phyloP scores from a whole-genome alignment of 2,113 vertebrate genomes.

The Guaruba guarouba region DNA sequence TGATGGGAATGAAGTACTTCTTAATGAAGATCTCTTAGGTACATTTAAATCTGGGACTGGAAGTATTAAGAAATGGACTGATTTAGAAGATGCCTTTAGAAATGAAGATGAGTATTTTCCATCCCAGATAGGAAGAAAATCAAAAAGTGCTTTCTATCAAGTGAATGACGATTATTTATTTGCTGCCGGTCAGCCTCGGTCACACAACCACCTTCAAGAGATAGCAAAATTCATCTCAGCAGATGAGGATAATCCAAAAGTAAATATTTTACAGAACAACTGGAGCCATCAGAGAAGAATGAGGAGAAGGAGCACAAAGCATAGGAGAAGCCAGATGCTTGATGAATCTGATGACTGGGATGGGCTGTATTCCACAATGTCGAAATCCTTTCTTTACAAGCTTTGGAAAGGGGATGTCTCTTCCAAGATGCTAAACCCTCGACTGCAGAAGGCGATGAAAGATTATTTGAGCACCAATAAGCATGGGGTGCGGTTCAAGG shows the following conservation, averaged over 20 bases:
- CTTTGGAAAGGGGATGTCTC: conserved; percentile 89
- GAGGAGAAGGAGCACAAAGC: conserved; percentile 42
- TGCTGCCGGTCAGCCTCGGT: conserved; percentile 57
- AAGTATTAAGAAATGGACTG: conserved; percentile 64
- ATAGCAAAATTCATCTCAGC: conserved; percentile 34
- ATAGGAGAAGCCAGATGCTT: conserved; percentile 15
- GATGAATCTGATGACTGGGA: conserved; percentile 76
- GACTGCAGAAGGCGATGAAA: conserved; percentile 89
- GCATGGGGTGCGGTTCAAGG: conserved; percentile 85
- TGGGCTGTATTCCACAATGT: conserved; percentile 83
- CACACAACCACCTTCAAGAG: conserved; percentile 26
- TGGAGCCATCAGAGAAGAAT: conserved; percentile 43
- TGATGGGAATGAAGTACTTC: conserved; percentile 53
- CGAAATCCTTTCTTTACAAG: conserved; percentile 83
- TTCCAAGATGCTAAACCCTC: conserved; percentile 86
- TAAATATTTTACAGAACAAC: not conserved
- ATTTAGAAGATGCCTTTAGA: conserved; percentile 45
- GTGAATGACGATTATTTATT: conserved; percentile 66
- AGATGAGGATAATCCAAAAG: not conserved
- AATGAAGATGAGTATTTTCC: conserved; percentile 67
- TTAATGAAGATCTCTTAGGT: conserved; percentile 33
- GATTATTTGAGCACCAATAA: conserved; percentile 92
- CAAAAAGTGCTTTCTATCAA: conserved; percentile 67
- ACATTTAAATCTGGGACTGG: conserved; percentile 35
- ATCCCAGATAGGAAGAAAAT: conserved; percentile 66